phyloP scores from a whole-genome alignment of 2,113 vertebrate genomes.

The Myiagra hebetior region DNA sequence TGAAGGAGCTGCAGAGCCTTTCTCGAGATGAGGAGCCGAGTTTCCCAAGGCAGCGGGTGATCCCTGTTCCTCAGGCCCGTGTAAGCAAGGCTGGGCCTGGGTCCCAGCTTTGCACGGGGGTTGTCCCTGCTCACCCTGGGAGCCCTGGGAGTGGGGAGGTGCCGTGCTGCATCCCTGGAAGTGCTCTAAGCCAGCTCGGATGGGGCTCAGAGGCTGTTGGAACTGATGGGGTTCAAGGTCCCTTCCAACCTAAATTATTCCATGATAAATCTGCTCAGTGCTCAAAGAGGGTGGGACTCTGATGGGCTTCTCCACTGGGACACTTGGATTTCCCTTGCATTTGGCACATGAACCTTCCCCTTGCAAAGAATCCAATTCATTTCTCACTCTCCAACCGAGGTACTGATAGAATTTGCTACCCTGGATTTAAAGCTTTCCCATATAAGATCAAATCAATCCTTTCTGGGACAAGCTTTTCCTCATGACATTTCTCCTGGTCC shows the following conservation, averaged over 20 bases:
- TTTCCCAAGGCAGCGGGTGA: neutral
- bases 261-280: rapidly evolving
- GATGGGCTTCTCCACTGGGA: neutral
- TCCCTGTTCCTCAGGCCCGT: rapidly evolving
- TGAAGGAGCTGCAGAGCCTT: neutral
- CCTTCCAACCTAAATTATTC: neutral
- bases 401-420: neutral
- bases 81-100: neutral
- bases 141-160: neutral
- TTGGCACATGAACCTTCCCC: neutral
- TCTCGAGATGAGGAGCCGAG: neutral
- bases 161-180: neutral
- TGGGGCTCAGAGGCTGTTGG: rapidly evolving
- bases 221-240: rapidly evolving
- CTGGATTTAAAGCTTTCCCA: neutral
- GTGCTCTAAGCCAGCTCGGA: neutral
- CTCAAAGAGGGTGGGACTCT: too few species aligned
- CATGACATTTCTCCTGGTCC: neutral
- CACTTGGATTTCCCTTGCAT: neutral
- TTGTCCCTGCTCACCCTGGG: neutral
- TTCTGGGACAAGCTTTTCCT: neutral
- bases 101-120: neutral
- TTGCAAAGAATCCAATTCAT: neutral
- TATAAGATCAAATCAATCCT: neutral
- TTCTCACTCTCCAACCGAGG: neutral